These are phyloP conservation scores for Hetaerina titia DNA, from an alignment of 2,888 invertebrate species.

Conservation along the genomic window DNA sequence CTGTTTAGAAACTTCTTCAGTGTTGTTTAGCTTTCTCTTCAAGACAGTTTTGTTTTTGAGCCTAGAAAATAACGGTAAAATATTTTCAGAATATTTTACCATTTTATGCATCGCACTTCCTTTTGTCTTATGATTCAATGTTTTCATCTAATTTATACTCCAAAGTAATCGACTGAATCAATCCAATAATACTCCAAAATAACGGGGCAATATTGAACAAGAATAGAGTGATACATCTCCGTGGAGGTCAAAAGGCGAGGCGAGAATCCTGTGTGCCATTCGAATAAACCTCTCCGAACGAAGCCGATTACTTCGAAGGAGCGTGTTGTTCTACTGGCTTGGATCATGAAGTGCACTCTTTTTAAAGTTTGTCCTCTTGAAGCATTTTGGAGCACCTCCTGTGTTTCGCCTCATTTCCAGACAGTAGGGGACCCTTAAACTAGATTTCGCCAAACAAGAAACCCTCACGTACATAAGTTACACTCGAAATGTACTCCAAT, in stretches of 20 bases:
- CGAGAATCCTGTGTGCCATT: background rate
- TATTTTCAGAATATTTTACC: too few species aligned
- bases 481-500: background rate
- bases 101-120: too few species aligned
- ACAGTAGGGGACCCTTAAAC: background rate
- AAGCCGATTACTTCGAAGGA: background rate
- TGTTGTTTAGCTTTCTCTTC: too few species aligned
- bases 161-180: too few species aligned
- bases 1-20: too few species aligned
- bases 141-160: too few species aligned
- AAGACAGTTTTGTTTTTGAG: too few species aligned
- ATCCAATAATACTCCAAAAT: background rate
- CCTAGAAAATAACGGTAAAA: too few species aligned
- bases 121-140: too few species aligned
- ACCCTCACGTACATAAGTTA: background rate
- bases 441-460: background rate
- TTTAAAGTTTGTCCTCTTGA: background rate
- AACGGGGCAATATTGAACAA: background rate
- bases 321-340: background rate
- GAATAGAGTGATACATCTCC: background rate
- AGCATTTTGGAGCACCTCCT: background rate
- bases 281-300: background rate
- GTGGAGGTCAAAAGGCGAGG: background rate
- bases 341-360: background rate
- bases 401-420: background rate